Evolutionary conservation across 1,140 invertebrate genomes (phyloP), one percentile per base, ranked within the genome.

Genomic region (Ceratosolen fusciceps): DNA sequence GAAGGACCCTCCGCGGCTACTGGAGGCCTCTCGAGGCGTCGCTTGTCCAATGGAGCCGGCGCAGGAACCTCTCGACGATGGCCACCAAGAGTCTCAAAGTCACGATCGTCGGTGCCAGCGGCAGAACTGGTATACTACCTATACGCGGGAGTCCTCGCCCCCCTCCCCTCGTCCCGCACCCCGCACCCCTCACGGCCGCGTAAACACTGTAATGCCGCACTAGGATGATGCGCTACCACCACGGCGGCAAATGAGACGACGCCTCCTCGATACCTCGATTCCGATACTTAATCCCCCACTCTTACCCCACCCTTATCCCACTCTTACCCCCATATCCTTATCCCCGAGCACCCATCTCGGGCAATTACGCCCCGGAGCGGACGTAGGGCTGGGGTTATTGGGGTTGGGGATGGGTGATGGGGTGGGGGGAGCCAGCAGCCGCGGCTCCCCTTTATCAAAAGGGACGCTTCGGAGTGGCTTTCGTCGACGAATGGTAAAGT

Each of bases 101-200:
- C 31, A 83, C 88, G 9, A 77, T 89, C 31, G 58, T 88, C 5
- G 88, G 88, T 12, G 87, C 85, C 56, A 82, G 78, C 19, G 86
- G 85, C 49, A 83, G 81, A 76, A 86, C 84, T 34, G 88, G 88
- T 88, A 81, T n/a, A n/a, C n/a, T n/a, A n/a, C n/a, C n/a, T n/a
- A n/a, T 80, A 43, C 12, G 19, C 70, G 58, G 16, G 52, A 65
- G 29, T 21, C n/a, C 58, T 34, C 0, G 14, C 29, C 34, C 34
- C 58, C 58, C 26, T 29, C 29, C 19, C 12, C 56, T 7, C 43
- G 43, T 9, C 8, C 43, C 43, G 43, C 8, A 7, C 43, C n/a
- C n/a, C n/a, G 43, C 43, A 8, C 58, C 24, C 31, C 58, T 10
- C 26, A 12, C 54, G 24, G n/a, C n/a, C 54, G 54, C 10, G 54